Conservation (phyloP, 2,113 vertebrate genomes). For the Boleophthalmus pectinirostris region DNA sequence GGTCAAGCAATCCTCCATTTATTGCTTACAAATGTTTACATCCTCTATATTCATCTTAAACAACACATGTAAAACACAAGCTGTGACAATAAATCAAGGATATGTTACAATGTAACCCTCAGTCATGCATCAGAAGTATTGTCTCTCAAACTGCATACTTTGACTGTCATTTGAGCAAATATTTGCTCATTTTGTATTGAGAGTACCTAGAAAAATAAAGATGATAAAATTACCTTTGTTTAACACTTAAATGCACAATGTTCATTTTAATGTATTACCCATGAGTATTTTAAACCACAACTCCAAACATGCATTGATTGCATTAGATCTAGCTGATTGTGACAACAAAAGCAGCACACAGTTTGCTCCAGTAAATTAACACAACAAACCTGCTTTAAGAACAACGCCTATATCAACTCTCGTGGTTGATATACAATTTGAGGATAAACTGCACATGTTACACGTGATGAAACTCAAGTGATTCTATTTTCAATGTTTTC, state of each 20-base stretch:
- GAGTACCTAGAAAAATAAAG: background rate
- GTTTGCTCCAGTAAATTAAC: constrained; percentile 59
- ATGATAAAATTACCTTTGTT: background rate
- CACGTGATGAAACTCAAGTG: background rate
- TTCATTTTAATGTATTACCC: background rate
- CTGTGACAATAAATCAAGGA: constrained; percentile 25
- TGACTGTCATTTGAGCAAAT: background rate
- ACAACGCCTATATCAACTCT: constrained; percentile 33
- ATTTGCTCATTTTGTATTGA: background rate
- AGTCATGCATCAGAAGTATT: background rate
- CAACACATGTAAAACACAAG: constrained; percentile 13
- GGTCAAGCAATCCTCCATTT: constrained; percentile 11
- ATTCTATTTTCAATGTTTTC: background rate
- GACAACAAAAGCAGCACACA: constrained; percentile 24
- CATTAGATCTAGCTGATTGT: background rate
- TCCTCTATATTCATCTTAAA: constrained; percentile 23
- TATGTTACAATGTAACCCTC: constrained; percentile 6
- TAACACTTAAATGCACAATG: background rate
- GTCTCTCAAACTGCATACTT: background rate
- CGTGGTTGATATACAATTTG: background rate
- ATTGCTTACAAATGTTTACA: constrained; percentile 45
- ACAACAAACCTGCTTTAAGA: constrained; percentile 42
- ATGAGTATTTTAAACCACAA: background rate
- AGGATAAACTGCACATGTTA: background rate
- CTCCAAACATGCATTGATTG: constrained; percentile 22